Percentiles rank a stretch among this genome's conserved stretches.
These are phyloP conservation scores for Poecilia velifera DNA, from an alignment of 2,797 vertebrate species.

Conservation along the genomic window DNA sequence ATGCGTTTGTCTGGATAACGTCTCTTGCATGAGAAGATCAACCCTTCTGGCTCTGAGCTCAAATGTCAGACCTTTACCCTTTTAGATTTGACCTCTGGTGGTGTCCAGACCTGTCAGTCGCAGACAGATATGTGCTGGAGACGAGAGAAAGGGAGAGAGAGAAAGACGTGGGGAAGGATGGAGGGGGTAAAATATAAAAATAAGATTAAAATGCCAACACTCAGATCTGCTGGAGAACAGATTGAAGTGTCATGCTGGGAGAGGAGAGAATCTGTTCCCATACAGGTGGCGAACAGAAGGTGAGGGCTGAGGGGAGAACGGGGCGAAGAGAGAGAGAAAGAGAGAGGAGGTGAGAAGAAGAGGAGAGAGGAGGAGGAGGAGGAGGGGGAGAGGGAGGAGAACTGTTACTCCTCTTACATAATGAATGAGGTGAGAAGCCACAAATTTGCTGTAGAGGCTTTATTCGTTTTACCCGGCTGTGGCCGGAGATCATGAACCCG, in stretches of 20 bases:
- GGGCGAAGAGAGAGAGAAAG: conserved; percentile 37
- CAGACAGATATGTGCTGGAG: conserved; percentile 40
- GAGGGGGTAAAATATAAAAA: conserved; percentile 27
- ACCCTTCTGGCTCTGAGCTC: conserved; percentile 58
- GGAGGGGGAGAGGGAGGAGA: conserved; percentile 36
- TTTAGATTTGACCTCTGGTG: conserved; percentile 71
- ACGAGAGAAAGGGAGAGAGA: conserved; percentile 2
- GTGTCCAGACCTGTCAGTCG: conserved; percentile 52
- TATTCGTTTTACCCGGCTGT: conserved; percentile 38
- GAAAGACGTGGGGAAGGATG: conserved; percentile 6
- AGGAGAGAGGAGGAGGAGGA: conserved; percentile 8
- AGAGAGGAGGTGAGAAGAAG: conserved; percentile 35
- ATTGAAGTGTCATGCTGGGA: conserved; percentile 75
- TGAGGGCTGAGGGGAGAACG: conserved; percentile 72
- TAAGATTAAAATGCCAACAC: conserved; percentile 49
- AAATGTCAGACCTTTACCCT: conserved; percentile 85
- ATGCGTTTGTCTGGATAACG: conserved; percentile 6
- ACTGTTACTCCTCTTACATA: conserved; percentile 73
- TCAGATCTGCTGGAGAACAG: conserved; percentile 60
- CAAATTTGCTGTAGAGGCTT: conserved; percentile 53
- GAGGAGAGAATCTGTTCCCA: conserved; percentile 73
- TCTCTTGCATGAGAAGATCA: conserved; percentile 53
- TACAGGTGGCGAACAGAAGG: conserved; percentile 81
- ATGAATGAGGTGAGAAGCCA: conserved; percentile 70
- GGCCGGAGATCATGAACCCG: conserved; percentile 26